A percentile compares a stretch with the other conserved stretches of the same genome.
phyloP scores from a whole-genome alignment of 2,888 invertebrate species.

The Cataglyphis cursor region DNA sequence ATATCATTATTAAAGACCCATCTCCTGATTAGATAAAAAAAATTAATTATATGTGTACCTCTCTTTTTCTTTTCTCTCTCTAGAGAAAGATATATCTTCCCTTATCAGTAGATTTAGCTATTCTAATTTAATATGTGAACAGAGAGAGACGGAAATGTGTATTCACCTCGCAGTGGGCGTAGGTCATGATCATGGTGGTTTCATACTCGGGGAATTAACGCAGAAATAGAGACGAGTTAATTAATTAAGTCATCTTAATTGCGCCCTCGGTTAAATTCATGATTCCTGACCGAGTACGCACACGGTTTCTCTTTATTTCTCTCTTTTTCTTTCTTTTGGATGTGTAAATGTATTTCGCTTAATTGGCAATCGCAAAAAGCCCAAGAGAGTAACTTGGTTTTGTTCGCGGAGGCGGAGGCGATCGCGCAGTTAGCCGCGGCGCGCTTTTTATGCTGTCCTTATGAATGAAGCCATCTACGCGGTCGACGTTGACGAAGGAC shows the following conservation, averaged over 20 bases:
- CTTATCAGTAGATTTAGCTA: neutral
- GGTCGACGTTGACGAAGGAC: neutral
- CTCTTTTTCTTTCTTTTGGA: neutral
- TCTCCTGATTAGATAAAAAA: neutral
- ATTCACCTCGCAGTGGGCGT: conserved; percentile 68
- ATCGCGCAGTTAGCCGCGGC: conserved; percentile 15
- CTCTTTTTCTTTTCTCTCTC: neutral
- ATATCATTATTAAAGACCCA: neutral
- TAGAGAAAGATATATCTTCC: neutral
- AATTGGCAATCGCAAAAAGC: conserved; percentile 66
- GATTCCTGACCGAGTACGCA: conserved; percentile 33
- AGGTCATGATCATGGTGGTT: conserved; percentile 78
- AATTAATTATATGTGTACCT: neutral
- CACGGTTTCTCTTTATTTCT: neutral
- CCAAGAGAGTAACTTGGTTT: conserved; percentile 23
- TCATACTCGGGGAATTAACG: conserved; percentile 72
- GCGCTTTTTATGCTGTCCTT: conserved; percentile 26
- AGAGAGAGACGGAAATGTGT: conserved; percentile 6
- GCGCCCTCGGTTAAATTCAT: conserved; percentile 67
- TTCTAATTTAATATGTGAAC: conserved; percentile 10
- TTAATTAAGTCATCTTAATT: conserved; percentile 84
- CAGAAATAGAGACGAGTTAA: conserved; percentile 81
- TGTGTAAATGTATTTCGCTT: conserved; percentile 65
- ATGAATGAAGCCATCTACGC: conserved; percentile 40
- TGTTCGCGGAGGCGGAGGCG: conserved; percentile 1